A percentile compares a stretch with the other conserved stretches of the same genome.
Evolutionary conservation across 2,888 invertebrate species (phyloP).

Genomic region (Cacoxenus indagator): DNA sequence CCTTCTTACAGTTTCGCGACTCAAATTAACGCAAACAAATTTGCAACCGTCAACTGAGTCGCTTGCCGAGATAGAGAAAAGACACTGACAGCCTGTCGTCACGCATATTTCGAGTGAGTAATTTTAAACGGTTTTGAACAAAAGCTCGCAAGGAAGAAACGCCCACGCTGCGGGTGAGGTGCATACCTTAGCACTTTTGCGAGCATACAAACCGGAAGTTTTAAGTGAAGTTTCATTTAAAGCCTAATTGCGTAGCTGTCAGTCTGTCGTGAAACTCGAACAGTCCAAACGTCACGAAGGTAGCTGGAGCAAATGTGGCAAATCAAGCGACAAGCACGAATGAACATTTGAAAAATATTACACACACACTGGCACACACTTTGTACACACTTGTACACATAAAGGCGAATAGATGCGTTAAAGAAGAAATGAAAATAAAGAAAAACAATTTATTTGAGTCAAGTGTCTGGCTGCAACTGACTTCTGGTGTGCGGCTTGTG

Average conservation of each 20-base stretch:
- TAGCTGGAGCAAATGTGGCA: not conserved
- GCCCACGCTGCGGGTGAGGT: not conserved
- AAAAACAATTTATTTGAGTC: not conserved
- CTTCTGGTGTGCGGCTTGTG: not conserved
- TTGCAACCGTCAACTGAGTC: not conserved
- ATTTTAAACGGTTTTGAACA: not conserved
- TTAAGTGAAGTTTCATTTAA: constrained; percentile 8
- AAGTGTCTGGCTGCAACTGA: not conserved
- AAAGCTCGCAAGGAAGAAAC: not conserved
- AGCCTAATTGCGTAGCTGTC: constrained; percentile 4
- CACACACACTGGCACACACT: not conserved
- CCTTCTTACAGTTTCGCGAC: not conserved
- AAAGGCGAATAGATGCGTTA: no score
- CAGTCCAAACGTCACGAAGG: not conserved
- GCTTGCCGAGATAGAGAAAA: not conserved
- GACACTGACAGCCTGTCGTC: not conserved
- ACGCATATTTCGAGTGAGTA: not conserved
- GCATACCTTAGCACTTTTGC: not conserved
- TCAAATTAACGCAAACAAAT: not conserved
- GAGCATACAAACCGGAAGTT: not conserved
- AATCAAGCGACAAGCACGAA: not conserved
- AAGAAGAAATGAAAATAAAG: not conserved
- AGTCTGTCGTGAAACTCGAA: not conserved
- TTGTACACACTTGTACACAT: not conserved
- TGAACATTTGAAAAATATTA: not conserved